Evolutionary conservation across 2,888 invertebrate genomes (phyloP).

Genomic region (Lysandra bellargus): DNA sequence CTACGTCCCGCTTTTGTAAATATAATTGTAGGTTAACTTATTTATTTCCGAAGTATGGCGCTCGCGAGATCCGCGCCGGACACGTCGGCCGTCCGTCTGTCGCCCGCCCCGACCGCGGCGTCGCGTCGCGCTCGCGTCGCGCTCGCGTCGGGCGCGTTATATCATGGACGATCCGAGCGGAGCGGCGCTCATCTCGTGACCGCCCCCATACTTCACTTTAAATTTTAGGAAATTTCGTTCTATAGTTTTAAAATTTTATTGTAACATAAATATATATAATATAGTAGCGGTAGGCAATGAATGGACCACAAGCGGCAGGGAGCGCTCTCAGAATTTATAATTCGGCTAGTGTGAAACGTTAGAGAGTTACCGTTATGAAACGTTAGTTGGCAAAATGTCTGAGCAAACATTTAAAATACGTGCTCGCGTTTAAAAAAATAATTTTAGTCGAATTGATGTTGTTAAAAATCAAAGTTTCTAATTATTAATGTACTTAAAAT

Average conservation of each 20-base stretch:
- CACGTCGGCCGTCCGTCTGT: neutral
- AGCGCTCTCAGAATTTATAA: constrained; percentile 75
- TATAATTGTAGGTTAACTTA: constrained; percentile 74
- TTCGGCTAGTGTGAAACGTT: constrained; percentile 67
- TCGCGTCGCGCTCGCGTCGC: neutral
- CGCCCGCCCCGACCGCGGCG: neutral
- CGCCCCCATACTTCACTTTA: constrained; percentile 56
- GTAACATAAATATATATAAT: constrained; percentile 70
- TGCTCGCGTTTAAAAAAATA: constrained; percentile 69
- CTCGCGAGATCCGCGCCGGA: constrained; percentile 45
- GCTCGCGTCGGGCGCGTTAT: neutral
- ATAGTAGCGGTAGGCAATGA: constrained; percentile 66
- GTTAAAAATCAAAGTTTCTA: constrained; percentile 77
- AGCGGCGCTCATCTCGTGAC: constrained; percentile 45
- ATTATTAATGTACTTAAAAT: constrained; percentile 77
- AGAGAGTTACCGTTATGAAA: constrained; percentile 76
- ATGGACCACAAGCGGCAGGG: constrained; percentile 73
- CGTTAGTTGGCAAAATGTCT: constrained; percentile 70
- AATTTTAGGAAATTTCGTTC: constrained; percentile 71
- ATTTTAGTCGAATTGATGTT: constrained; percentile 79
- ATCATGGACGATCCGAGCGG: constrained; percentile 16
- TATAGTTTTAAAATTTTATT: constrained; percentile 80
- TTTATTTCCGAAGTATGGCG: constrained; percentile 63
- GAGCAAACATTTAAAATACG: constrained; percentile 77
- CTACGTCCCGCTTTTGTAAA: constrained; percentile 77